Evolutionary conservation across 2,888 invertebrate species (phyloP), one percentile per base, ranked within the genome.

Genomic region (Morinoia aosen): DNA sequence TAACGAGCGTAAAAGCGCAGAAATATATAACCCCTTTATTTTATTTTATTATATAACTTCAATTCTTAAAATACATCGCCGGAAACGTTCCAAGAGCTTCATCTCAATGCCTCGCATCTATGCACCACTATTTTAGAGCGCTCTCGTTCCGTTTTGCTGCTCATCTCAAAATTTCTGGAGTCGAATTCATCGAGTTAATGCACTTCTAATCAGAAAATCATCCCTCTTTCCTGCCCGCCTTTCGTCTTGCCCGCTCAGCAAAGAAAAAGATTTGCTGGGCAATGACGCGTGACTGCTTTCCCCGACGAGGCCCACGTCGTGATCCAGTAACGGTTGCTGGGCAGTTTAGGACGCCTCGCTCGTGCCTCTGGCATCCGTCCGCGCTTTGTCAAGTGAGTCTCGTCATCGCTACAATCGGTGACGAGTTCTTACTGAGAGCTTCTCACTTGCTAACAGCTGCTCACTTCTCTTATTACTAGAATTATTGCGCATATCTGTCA

Each of bases 261-360:
- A 10, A 76, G 76, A 33, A 8, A 76, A 76, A 76, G 25, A 33
- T 10, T 33, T 33, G 76, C 25, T 76, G 76, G 33, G 76, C 76
- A 76, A 33, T 33, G 76, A 33, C 33, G 76, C 76, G 76, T 76
- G 76, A 76, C 76, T 33, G 76, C 76, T 76, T 76, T 76, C 76
- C 76, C 76, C 76, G 76, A 3, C 76, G 14, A 76, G 64, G 76
- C 76, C 76, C 76, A 76, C 14, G 76, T 76, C 76, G 76, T 76
- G 76, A 76, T 76, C 76, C 76, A 76, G 76, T 76, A 76, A 76
- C 76, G 76, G 25, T 16, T 76, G 76, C 76, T 76, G 76, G 76
- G 76, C 76, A 76, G 33, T 33, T 33, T 33, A 76, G 25, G 76
- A 76, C 33, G 76, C 16, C 76, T 33, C 33, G 76, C 76, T 76